Base-by-base conservation (phyloP, 2,797 vertebrate species). In the Nothura maculosa region DNA sequence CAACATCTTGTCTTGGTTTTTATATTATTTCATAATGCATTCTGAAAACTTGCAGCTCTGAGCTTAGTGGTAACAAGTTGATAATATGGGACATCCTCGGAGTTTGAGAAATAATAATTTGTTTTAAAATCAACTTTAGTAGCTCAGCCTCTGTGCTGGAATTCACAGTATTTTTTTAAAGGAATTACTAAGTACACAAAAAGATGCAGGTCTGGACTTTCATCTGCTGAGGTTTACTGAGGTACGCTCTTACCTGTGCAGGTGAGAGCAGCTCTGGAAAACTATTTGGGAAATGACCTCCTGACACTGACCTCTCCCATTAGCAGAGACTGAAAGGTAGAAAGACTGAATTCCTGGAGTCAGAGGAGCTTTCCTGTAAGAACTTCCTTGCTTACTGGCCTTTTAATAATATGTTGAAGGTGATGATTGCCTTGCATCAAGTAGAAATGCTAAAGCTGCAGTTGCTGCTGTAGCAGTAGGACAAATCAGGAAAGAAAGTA, bases 281-380 rank as follows among this genome's bases (percentile, higher is more conserved):
- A 24, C 47, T 50, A 22, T 60, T 76, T 52, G 30, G 57, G 28
- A 64, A 77, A 77, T 19, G 32, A 28, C 52, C 63, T 90, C 66
- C 61, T 90, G 84, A 45, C 36, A 22, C 36, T 48, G 68, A 70
- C 64, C 42, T 82, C 43, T 34, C 32, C 80, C 48, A 62, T 74
- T 57, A 74, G 36, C 62, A 80, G 27, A 57, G 40, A 38, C 9
- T 17, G 54, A 80, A 80, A 34, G 19, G 32, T 13, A 77, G 68
- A 43, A 54, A 21, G 61, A 74, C 57, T 69, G 28, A 48, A 52
- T 70, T 94, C 92, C 78, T 85, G 57, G 73, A 92, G 84, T 64
- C 68, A 89, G 75, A 77, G 20, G 21, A 78, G 61, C 54, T 82
- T 78, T 89, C 84, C 40, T 13, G 2, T 87, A 45, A 77, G 84